phyloP scores from a whole-genome alignment of 2,113 vertebrate genomes.

The Uria lomvia region DNA sequence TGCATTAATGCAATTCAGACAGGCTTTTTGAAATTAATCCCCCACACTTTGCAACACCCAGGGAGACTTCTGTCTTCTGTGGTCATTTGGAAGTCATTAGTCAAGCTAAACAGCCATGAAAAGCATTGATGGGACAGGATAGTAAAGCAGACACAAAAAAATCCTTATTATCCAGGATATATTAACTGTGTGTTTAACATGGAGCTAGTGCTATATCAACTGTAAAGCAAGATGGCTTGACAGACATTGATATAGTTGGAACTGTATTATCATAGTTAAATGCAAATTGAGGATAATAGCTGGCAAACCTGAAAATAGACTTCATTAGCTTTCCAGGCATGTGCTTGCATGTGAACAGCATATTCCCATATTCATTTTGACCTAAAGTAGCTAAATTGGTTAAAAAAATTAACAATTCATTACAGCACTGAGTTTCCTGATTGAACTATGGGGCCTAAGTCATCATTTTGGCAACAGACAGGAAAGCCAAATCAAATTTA shows the following conservation, averaged over 20 bases:
- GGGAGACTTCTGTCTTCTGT: constrained; percentile 57
- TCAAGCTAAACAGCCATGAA: constrained; percentile 70
- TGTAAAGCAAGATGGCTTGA: constrained; percentile 52
- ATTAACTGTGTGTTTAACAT: constrained; percentile 37
- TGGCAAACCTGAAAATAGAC: constrained; percentile 24
- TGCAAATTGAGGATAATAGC: constrained; percentile 51
- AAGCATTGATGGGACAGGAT: constrained; percentile 64
- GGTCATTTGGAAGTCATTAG: constrained; percentile 71
- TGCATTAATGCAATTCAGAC: constrained; percentile 68
- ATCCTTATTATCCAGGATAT: constrained; percentile 35
- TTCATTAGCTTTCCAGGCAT: constrained; percentile 10
- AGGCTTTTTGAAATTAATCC: constrained; percentile 64
- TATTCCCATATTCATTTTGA: constrained; percentile 4
- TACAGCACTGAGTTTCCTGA: not conserved
- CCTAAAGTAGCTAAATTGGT: not conserved
- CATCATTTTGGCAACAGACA: not conserved
- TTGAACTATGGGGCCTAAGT: not conserved
- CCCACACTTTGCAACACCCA: constrained; percentile 18
- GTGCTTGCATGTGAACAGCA: not conserved
- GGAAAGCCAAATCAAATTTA: not conserved
- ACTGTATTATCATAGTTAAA: constrained; percentile 11
- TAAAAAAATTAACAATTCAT: not conserved
- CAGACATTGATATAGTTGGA: constrained; percentile 47
- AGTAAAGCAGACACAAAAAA: constrained; percentile 31
- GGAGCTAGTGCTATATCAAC: constrained; percentile 28